Percentiles rank a stretch among this genome's conserved stretches.
phyloP scores from a whole-genome alignment of 2,888 invertebrate genomes.

The Amiota communis region DNA sequence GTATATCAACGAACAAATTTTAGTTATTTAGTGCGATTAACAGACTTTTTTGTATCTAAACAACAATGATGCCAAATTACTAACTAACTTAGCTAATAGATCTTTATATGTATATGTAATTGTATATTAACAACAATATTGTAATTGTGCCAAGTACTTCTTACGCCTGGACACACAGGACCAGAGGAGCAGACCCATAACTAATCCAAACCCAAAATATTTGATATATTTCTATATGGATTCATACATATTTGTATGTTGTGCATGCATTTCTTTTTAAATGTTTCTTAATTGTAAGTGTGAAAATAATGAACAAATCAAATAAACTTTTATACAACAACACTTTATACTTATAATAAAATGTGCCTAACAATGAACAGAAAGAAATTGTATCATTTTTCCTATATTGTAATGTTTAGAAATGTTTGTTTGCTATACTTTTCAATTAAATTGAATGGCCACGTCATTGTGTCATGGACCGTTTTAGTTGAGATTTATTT shows the following conservation, averaged over 20 bases:
- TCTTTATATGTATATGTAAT: not conserved
- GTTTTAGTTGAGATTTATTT: not conserved
- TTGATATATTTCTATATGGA: not conserved
- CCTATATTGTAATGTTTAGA: not conserved
- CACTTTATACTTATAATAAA: no score
- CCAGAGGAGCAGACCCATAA: not conserved
- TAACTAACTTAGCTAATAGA: not conserved
- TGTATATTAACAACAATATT: not conserved
- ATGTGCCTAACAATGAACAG: no score
- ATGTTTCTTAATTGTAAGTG: not conserved
- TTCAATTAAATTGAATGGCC: slow-evolving; percentile 4
- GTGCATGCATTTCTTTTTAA: slow-evolving; percentile 18
- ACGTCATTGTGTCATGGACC: slow-evolving; percentile 15
- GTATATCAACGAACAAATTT: slow-evolving; percentile 8
- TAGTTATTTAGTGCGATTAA: slow-evolving; percentile 24
- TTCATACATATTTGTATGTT: slow-evolving; percentile 10
- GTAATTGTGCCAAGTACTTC: not conserved
- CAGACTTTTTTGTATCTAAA: slow-evolving; percentile 5
- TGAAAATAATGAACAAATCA: not conserved
- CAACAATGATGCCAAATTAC: slow-evolving; percentile 19
- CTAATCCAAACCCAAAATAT: not conserved
- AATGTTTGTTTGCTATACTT: not conserved
- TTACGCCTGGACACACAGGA: not conserved
- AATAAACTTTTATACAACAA: not conserved
- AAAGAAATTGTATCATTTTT: no score